These are phyloP conservation scores for Smithornis capensis DNA, from an alignment of 2,113 vertebrate species.

Conservation along the genomic window DNA sequence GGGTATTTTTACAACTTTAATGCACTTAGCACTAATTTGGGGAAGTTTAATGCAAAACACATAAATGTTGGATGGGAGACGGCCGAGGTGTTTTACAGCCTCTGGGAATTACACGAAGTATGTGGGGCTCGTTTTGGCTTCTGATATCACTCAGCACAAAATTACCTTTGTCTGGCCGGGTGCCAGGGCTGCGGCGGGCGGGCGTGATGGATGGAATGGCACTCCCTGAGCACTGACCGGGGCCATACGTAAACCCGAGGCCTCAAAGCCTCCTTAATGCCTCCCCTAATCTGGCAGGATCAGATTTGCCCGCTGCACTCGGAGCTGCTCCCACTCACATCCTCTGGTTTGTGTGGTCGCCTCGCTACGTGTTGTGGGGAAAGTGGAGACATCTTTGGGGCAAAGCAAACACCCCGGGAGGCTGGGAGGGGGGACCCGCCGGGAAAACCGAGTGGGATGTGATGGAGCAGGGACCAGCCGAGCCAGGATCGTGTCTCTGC, in stretches of 20 bases:
- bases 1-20: conserved; percentile 64
- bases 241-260: conserved; percentile 26
- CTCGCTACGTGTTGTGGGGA: not conserved
- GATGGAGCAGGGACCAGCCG: not conserved
- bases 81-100: conserved; percentile 68
- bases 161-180: conserved; percentile 53
- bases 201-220: conserved; percentile 44
- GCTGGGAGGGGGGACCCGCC: not conserved
- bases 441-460: not conserved
- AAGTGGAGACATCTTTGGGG: not conserved
- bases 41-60: conserved; percentile 67
- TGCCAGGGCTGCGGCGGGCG: conserved; percentile 39
- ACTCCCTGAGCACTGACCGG: not conserved
- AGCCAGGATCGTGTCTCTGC: not conserved
- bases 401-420: not conserved
- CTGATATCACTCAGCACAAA: conserved; percentile 71
- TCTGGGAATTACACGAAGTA: conserved; percentile 57
- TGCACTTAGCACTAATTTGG: conserved; percentile 72
- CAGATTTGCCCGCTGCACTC: not conserved
- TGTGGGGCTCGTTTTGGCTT: conserved; percentile 59
- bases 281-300: conserved; percentile 64
- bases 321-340: not conserved
- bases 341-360: conserved; percentile 39
- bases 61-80: conserved; percentile 64
- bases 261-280: conserved; percentile 57